Conservation (phyloP, 2,113 vertebrate genomes). For the Lanius collurio region DNA sequence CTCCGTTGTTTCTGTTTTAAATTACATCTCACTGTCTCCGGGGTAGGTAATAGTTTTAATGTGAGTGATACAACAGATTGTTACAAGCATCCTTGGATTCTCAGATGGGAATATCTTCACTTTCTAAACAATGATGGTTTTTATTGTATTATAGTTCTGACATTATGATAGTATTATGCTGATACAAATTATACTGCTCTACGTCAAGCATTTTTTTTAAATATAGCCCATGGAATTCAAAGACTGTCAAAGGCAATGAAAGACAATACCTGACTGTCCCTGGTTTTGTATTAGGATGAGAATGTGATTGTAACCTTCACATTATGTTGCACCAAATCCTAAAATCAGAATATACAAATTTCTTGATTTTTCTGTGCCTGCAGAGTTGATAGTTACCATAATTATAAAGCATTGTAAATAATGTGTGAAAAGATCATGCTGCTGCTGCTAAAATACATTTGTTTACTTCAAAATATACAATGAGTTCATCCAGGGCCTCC, state of each 20-base stretch:
- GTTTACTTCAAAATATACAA: not conserved
- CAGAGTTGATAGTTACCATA: not conserved
- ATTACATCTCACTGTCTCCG: not conserved
- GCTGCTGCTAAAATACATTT: not conserved
- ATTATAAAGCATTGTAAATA: not conserved
- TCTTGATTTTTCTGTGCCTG: not conserved
- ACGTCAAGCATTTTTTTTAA: not conserved
- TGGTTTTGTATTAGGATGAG: not conserved
- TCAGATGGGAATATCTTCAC: not conserved
- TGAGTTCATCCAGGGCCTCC: not conserved
- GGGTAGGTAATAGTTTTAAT: conserved; percentile 13
- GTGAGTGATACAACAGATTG: conserved; percentile 40
- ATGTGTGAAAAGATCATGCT: not conserved
- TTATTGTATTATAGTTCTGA: conserved; percentile 2
- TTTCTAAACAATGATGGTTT: not conserved
- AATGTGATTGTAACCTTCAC: not conserved
- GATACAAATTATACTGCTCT: not conserved
- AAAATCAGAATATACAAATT: not conserved
- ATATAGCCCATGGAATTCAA: not conserved
- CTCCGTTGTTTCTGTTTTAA: conserved; percentile 9
- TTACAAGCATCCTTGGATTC: conserved; percentile 31
- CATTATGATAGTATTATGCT: not conserved
- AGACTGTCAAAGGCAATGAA: conserved; percentile 6
- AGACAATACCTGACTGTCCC: not conserved
- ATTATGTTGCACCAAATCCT: not conserved